Percentiles rank a stretch among this genome's conserved stretches.
These are phyloP conservation scores for Rhyacophila evoluta DNA, from an alignment of 2,888 invertebrate genomes.

Conservation along the genomic window DNA sequence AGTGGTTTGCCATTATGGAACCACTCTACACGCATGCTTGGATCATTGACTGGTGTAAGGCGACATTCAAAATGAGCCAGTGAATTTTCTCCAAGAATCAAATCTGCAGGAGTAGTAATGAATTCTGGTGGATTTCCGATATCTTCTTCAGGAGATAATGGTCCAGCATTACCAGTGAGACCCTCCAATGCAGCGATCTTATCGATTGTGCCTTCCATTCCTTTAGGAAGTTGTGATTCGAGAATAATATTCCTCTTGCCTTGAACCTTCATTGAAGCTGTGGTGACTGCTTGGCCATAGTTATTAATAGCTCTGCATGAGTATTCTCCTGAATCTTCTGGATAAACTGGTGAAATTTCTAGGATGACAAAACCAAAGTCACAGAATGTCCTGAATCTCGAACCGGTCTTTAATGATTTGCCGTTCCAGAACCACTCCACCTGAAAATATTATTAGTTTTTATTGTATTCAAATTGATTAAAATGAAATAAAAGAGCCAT, in stretches of 20 bases:
- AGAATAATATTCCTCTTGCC: constrained; percentile 92
- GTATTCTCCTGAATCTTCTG: constrained; percentile 95
- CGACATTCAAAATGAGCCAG: constrained; percentile 94
- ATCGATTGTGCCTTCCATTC: constrained; percentile 94
- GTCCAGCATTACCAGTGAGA: constrained; percentile 77
- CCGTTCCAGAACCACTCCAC: constrained; percentile 97
- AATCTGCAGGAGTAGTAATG: constrained; percentile 86
- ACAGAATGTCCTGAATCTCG: constrained; percentile 95
- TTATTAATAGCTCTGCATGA: constrained; percentile 90
- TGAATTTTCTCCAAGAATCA: constrained; percentile 86
- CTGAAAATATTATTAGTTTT: constrained; percentile 60
- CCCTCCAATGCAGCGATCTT: constrained; percentile 94
- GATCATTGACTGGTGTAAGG: constrained; percentile 89
- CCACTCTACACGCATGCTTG: constrained; percentile 96
- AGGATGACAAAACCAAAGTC: constrained; percentile 98
- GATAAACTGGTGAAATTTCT: constrained; percentile 97
- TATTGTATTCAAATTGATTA: too few relatives aligned
- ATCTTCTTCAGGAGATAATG: constrained; percentile 81
- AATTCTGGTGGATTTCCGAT: constrained; percentile 92
- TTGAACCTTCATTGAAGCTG: constrained; percentile 89
- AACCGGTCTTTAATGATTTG: constrained; percentile 87
- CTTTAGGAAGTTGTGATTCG: constrained; percentile 91
- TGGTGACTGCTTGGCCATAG: constrained; percentile 92
- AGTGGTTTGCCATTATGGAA: constrained; percentile 96
- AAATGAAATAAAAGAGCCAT: too few relatives aligned